A percentile compares a stretch with the other conserved stretches of the same genome.
These are phyloP conservation scores for Oryzias javanicus DNA, from an alignment of 2,113 vertebrate genomes.

Conservation along the genomic window DNA sequence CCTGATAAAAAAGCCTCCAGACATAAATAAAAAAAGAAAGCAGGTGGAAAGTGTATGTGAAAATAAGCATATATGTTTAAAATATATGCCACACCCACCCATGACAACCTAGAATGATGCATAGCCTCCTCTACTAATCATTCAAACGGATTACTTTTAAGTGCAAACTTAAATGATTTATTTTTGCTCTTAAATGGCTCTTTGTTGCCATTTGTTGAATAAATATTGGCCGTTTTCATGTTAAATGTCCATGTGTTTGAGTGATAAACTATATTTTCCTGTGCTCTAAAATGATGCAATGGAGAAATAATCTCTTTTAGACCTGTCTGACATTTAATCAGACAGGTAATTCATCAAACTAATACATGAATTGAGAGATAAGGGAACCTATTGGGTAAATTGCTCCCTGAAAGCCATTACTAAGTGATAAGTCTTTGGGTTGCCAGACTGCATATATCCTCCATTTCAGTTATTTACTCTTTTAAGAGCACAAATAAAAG, in stretches of 20 bases:
- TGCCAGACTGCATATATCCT: background rate
- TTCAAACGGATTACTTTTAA: background rate
- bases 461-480: background rate
- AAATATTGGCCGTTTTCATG: background rate
- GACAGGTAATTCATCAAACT: background rate
- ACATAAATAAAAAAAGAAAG: slow-evolving; percentile 66
- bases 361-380: background rate
- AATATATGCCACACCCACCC: slow-evolving; percentile 1
- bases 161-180: background rate
- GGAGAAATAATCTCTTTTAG: background rate
- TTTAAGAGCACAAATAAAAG: background rate
- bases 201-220: background rate
- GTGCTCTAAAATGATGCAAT: background rate
- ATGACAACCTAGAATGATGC: slow-evolving; percentile 14
- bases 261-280: background rate
- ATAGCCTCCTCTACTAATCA: background rate
- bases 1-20: slow-evolving; percentile 53
- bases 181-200: background rate
- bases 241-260: background rate
- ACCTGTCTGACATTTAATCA: background rate
- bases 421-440: background rate
- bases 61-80: slow-evolving; percentile 12
- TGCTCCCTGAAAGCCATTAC: slow-evolving; percentile 4
- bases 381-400: background rate
- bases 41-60: slow-evolving; percentile 19